phyloP scores from a whole-genome alignment of 2,113 vertebrate genomes.

The Mobula hypostoma region DNA sequence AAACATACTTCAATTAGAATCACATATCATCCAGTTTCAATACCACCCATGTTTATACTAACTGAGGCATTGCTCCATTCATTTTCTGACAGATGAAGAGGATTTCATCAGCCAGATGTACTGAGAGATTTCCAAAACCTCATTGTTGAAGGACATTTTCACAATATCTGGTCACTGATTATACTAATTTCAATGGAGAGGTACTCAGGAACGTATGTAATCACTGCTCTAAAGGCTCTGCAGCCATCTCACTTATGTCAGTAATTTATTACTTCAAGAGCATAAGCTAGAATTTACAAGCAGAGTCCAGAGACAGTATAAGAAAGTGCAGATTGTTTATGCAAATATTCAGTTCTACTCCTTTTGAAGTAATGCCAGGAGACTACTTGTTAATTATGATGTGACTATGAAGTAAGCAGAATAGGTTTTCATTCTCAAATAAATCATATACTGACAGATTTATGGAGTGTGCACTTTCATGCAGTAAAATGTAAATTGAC shows the following conservation, averaged over 20 bases:
- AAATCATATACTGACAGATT: neutral
- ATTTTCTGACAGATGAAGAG: neutral
- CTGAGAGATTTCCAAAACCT: neutral
- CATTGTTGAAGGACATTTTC: neutral
- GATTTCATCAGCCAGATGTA: neutral
- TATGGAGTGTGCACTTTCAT: neutral
- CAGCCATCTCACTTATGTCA: neutral
- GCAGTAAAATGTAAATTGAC: neutral
- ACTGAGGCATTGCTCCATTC: neutral
- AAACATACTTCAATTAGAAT: neutral
- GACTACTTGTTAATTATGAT: slow-evolving; percentile 16
- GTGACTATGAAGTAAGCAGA: slow-evolving; percentile 1
- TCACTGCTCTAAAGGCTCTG: neutral
- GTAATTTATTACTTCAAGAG: neutral
- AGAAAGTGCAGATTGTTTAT: neutral
- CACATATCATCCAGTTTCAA: neutral
- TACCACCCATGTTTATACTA: neutral
- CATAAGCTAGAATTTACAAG: neutral
- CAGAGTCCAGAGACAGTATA: neutral
- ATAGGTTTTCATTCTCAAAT: slow-evolving; percentile 14
- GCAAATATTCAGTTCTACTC: neutral
- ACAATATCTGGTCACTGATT: neutral
- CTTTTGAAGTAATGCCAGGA: neutral
- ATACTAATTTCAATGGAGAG: neutral
- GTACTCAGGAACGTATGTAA: neutral